phyloP scores from a whole-genome alignment of 2,113 vertebrate genomes.

The Jacana jacana region DNA sequence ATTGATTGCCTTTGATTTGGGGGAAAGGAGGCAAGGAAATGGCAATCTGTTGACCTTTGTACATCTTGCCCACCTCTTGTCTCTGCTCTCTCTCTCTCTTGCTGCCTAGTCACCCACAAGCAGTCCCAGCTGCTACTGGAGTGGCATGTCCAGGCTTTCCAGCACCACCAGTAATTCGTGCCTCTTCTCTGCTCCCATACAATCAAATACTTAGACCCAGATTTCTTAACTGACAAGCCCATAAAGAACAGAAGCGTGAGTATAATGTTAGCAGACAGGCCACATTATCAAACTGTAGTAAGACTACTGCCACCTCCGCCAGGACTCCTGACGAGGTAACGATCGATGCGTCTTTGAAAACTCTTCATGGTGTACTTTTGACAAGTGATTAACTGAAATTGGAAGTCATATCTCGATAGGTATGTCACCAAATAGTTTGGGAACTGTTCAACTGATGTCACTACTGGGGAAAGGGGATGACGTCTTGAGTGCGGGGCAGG shows the following conservation, averaged over 20 bases:
- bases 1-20: not conserved
- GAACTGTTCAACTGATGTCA: not conserved
- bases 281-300: not conserved
- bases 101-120: not conserved
- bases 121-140: not conserved
- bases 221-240: not conserved
- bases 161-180: not conserved
- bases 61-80: not conserved
- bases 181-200: not conserved
- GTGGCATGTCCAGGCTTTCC: not conserved
- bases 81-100: not conserved
- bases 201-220: not conserved
- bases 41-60: not conserved
- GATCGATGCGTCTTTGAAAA: rapidly evolving
- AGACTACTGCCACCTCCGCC: not conserved
- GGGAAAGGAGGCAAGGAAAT: not conserved
- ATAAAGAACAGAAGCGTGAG: not conserved
- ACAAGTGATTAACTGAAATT: not conserved
- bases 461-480: not conserved
- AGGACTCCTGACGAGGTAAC: not conserved
- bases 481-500: not conserved
- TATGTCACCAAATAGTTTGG: not conserved
- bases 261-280: not conserved
- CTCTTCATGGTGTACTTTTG: not conserved
- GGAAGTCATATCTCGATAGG: not conserved